Evolutionary conservation across 1,140 invertebrate genomes (phyloP).

Genomic region (Mercenaria mercenaria): DNA sequence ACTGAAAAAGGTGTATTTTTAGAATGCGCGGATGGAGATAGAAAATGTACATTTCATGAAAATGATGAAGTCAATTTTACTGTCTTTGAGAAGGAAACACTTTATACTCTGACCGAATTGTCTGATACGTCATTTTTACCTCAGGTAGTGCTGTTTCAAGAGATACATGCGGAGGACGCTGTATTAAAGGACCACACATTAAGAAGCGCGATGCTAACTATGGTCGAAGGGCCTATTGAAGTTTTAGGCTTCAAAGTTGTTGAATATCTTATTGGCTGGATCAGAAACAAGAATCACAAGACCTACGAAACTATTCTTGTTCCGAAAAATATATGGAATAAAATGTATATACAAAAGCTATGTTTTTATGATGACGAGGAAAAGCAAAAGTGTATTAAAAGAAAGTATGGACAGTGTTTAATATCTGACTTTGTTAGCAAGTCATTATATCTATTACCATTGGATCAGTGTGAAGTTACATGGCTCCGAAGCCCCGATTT

Average conservation of each 20-base stretch:
- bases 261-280: not conserved
- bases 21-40: not conserved
- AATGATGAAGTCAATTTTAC: not conserved
- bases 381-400: not conserved
- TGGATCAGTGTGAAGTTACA: too few species aligned
- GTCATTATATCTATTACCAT: not conserved
- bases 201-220: not conserved
- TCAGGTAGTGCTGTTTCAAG: not conserved
- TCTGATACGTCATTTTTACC: not conserved
- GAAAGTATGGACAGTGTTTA: not conserved
- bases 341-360: not conserved
- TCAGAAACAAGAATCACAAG: not conserved
- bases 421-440: not conserved
- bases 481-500: too few species aligned
- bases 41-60: not conserved
- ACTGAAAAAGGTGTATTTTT: not conserved
- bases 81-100: not conserved
- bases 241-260: not conserved
- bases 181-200: not conserved
- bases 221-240: not conserved
- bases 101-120: not conserved
- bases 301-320: not conserved
- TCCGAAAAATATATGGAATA: not conserved
- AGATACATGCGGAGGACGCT: not conserved
- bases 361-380: not conserved